Base-by-base conservation (phyloP, 2,888 invertebrate genomes). In the Leptopilina drosophilae region DNA sequence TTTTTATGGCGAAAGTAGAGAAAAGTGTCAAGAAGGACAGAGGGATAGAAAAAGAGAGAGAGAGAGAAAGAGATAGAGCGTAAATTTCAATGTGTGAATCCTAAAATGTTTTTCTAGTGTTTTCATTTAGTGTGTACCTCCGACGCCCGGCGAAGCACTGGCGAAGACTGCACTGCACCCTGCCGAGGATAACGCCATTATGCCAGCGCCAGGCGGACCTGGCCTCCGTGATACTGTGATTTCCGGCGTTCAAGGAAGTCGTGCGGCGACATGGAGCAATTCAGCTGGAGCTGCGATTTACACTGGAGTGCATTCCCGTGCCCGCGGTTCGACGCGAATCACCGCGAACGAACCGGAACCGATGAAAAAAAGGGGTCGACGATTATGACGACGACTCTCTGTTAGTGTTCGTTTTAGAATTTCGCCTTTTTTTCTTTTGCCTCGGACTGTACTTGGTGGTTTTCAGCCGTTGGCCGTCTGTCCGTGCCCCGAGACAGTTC, bases 131-230 rank as follows among this genome's bases (percentile, higher is more conserved):
- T 84, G 84, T 83, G 85, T 85, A 87, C 85, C 85, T 86, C 83
- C 85, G 79, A 82, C 84, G 78, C 80, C 81, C 83, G 84, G 81
- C 81, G 86, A 84, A 80, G 82, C 80, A 83, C 82, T 82, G 80
- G 78, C 83, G 76, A 79, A 80, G 82, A 86, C 84, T 86, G 87
- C 88, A 87, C 87, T 88, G 88, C 87, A 84, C 84, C 84, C 88
- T 84, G 87, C 86, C 84, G 89, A 87, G 87, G 89, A 87, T 88
- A 91, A 89, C 90, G 91, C 90, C 91, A 92, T 92, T 88, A 87
- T 89, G 82, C 84, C 56, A 73, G 73, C 76, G 83, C 84, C 73
- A 73, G 73, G 77, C 82, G 81, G 77, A 81, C 80, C 80, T 77
- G 77, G 83, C 80, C 82, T 80, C 78, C 76, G 79, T 79, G 77